Evolutionary conservation across 2,888 invertebrate genomes (phyloP).

Genomic region (Coelinius sp.): DNA sequence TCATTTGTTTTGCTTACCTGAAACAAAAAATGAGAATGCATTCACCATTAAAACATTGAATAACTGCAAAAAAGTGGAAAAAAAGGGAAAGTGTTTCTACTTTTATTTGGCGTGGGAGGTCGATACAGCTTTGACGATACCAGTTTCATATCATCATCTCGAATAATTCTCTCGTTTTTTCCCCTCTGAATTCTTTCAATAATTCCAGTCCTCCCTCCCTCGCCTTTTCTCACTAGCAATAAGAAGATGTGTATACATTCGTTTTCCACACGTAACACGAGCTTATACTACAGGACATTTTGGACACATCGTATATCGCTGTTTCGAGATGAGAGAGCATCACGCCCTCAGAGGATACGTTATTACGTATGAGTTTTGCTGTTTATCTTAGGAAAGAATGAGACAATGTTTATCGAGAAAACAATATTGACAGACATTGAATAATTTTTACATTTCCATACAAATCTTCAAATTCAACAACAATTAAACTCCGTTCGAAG

Average conservation of each 20-base stretch:
- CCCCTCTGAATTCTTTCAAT: constrained; percentile 7
- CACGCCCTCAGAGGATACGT: background rate
- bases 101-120: constrained; percentile 21
- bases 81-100: constrained; percentile 13
- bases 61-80: constrained; percentile 17
- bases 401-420: background rate
- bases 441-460: too few species aligned
- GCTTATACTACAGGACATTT: background rate
- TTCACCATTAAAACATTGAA: constrained; percentile 39
- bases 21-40: constrained; percentile 50
- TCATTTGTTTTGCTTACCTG: constrained; percentile 55
- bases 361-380: background rate
- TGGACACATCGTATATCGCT: background rate
- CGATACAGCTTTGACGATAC: constrained; percentile 3
- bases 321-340: background rate
- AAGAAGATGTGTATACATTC: constrained; percentile 8
- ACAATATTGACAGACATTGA: background rate
- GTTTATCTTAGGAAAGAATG: background rate
- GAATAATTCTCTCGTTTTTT: constrained; percentile 23
- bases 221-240: background rate
- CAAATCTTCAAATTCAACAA: too few species aligned
- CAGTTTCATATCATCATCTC: constrained; percentile 24
- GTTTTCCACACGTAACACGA: constrained; percentile 11
- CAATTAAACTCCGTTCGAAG: background rate
- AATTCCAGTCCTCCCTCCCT: constrained; percentile 13